These are phyloP conservation scores for Tetraodon nigroviridis DNA, from an alignment of 2,113 vertebrate species.

Conservation along the genomic window DNA sequence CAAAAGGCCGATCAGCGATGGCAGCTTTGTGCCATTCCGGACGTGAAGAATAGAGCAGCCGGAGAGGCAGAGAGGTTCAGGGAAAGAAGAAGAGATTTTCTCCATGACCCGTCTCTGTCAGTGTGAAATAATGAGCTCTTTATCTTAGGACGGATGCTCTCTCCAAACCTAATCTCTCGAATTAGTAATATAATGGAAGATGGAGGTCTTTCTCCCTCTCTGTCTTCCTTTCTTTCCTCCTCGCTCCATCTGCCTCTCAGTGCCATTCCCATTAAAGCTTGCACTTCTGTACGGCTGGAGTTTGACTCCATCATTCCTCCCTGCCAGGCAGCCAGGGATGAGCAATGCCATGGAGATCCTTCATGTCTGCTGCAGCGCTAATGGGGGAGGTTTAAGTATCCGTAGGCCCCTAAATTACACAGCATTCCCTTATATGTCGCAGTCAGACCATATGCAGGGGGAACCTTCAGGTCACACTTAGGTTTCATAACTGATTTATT, in stretches of 20 bases:
- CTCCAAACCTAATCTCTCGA: constrained; percentile 57
- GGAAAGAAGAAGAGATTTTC: constrained; percentile 24
- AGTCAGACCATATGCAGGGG: constrained; percentile 39
- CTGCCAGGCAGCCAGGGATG: constrained; percentile 43
- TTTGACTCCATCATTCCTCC: constrained; percentile 62
- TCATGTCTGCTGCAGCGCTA: constrained; percentile 59
- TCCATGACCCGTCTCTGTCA: constrained; percentile 55
- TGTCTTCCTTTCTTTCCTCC: constrained; percentile 17
- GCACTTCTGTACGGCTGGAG: constrained; percentile 39
- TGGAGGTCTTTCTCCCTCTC: constrained; percentile 49
- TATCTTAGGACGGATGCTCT: constrained; percentile 61
- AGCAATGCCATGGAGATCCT: constrained; percentile 54
- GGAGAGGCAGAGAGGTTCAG: constrained; percentile 22
- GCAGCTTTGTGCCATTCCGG: constrained; percentile 35
- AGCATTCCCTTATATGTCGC: constrained; percentile 37
- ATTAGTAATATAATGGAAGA: constrained; percentile 59
- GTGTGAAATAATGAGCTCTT: constrained; percentile 69
- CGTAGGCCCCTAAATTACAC: constrained; percentile 50
- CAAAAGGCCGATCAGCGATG: constrained; percentile 49
- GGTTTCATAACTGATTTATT: constrained; percentile 46
- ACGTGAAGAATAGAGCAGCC: constrained; percentile 12
- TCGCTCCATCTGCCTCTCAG: constrained; percentile 38
- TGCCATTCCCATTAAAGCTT: constrained; percentile 53
- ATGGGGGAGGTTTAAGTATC: constrained; percentile 53
- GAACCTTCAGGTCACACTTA: constrained; percentile 46